Evolutionary conservation across 1,140 invertebrate genomes (phyloP).

Genomic region (Cydia pomonella): DNA sequence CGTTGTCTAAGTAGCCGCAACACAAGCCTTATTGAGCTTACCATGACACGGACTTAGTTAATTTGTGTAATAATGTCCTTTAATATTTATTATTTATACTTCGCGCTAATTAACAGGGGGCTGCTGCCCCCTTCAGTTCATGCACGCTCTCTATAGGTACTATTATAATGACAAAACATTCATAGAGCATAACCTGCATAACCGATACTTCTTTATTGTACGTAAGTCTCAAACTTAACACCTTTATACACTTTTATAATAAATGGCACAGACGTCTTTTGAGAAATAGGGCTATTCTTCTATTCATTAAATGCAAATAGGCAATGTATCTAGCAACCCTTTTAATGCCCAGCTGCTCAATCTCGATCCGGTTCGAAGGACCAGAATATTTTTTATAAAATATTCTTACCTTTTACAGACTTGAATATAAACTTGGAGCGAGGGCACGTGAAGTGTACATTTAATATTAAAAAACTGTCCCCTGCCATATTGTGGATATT

Average conservation of each 20-base stretch:
- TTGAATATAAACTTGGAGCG: not conserved
- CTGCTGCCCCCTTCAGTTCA: no score
- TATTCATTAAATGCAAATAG: slow-evolving; percentile 14
- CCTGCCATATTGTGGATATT: not conserved
- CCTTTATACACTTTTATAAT: not conserved
- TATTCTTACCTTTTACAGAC: no score
- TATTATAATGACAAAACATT: no score
- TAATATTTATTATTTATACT: no score
- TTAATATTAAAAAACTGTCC: not conserved
- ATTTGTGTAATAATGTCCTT: no score
- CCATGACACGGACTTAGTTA: no score
- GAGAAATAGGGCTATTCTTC: not conserved
- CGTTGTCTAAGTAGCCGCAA: no score
- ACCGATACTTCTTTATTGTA: not conserved
- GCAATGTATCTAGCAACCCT: slow-evolving; percentile 16
- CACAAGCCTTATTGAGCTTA: no score
- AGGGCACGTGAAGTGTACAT: not conserved
- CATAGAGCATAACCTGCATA: not conserved
- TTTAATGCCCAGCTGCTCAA: slow-evolving; percentile 6
- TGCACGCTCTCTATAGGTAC: no score
- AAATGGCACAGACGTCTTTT: not conserved
- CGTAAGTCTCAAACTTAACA: not conserved
- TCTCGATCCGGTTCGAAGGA: not conserved
- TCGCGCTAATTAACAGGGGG: no score
- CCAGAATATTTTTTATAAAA: not conserved